Percentiles rank a stretch among this genome's conserved stretches.
These are phyloP conservation scores for Teleogryllus occipitalis DNA, from an alignment of 1,140 invertebrate species.

Conservation along the genomic window DNA sequence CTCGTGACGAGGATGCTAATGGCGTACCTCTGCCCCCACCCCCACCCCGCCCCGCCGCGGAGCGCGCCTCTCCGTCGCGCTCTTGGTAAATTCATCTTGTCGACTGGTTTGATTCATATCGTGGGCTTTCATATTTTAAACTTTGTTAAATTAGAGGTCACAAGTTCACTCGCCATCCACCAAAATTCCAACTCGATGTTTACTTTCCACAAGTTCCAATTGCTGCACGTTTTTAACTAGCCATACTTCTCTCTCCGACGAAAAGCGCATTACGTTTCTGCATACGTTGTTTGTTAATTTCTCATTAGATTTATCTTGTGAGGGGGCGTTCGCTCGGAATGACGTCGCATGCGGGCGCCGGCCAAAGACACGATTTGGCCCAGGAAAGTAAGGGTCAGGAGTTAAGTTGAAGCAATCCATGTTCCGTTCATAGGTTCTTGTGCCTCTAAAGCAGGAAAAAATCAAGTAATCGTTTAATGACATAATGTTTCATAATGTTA, in stretches of 20 bases:
- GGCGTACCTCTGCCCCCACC: not conserved
- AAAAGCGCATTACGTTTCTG: not conserved
- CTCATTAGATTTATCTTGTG: not conserved
- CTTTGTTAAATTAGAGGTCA: slow-evolving; percentile 1
- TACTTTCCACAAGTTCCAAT: not conserved
- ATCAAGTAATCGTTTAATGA: too few relatives aligned
- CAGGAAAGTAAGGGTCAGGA: too few relatives aligned
- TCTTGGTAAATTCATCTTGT: slow-evolving; percentile 5
- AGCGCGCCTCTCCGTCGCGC: too few relatives aligned
- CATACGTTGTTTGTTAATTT: not conserved
- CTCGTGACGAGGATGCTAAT: slow-evolving; percentile 3
- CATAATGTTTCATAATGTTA: too few relatives aligned
- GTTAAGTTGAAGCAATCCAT: too few relatives aligned
- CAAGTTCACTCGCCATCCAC: not conserved
- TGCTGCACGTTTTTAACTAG: not conserved
- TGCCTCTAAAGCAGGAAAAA: too few relatives aligned
- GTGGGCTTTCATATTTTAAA: not conserved
- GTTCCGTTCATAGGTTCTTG: too few relatives aligned
- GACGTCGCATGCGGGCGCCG: too few relatives aligned
- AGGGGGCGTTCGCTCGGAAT: too few relatives aligned
- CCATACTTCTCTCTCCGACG: not conserved
- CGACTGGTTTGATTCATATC: slow-evolving; percentile 4
- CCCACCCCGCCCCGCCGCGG: not conserved
- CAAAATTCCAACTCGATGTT: not conserved
- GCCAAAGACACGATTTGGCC: too few relatives aligned